Evolutionary conservation across 2,888 invertebrate species (phyloP).

Genomic region (Scrobipalpa atriplicella): DNA sequence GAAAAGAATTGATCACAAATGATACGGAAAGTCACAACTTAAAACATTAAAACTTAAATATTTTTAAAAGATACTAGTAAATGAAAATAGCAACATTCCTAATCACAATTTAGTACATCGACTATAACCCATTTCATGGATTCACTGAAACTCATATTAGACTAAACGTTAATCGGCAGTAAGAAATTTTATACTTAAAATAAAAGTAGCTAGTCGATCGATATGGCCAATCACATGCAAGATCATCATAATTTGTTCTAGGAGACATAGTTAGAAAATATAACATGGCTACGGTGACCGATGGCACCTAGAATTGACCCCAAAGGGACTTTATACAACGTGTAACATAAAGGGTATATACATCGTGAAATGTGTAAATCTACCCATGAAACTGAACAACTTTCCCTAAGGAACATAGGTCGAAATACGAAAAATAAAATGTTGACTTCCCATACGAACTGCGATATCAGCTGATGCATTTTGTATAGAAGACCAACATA

Average conservation of each 20-base stretch:
- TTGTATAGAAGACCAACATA: too few relatives aligned
- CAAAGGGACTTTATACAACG: too few relatives aligned
- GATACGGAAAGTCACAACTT: too few relatives aligned
- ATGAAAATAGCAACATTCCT: neutral
- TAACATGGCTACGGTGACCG: neutral
- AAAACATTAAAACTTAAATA: too few relatives aligned
- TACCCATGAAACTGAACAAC: too few relatives aligned
- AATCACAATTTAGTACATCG: constrained; percentile 60
- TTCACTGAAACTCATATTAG: constrained; percentile 44
- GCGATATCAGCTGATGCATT: too few relatives aligned
- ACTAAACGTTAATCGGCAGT: constrained; percentile 51
- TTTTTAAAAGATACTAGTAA: neutral
- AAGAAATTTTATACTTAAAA: constrained; percentile 44
- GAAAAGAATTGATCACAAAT: neutral
- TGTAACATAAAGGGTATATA: too few relatives aligned
- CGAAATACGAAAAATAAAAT: too few relatives aligned
- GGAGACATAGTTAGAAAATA: neutral
- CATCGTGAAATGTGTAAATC: too few relatives aligned
- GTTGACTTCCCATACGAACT: too few relatives aligned
- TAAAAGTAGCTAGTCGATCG: constrained; percentile 41
- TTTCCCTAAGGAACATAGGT: too few relatives aligned
- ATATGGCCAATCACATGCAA: constrained; percentile 48
- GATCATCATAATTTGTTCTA: constrained; percentile 28
- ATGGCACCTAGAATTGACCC: too few relatives aligned
- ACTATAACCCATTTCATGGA: constrained; percentile 71